A percentile compares a stretch with the other conserved stretches of the same genome.
phyloP scores from a whole-genome alignment of 2,888 invertebrate species.

The Lamellibrachia columna region DNA sequence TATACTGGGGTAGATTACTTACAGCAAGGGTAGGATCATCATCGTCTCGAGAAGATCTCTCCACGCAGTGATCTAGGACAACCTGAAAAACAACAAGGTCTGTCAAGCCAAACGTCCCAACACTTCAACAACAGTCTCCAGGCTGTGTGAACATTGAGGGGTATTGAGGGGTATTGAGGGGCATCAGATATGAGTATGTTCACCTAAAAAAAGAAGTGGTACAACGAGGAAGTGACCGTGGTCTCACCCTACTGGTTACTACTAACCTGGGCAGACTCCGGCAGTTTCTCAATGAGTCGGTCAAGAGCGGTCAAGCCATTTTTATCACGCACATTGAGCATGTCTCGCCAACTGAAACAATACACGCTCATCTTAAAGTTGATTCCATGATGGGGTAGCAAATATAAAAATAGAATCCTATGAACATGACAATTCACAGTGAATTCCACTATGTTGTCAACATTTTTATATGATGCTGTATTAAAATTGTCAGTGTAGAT shows the following conservation, averaged over 20 bases:
- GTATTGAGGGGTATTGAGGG: neutral
- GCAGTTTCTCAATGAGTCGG: slow-evolving; percentile 44
- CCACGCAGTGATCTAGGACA: slow-evolving; percentile 45
- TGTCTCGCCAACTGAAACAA: slow-evolving; percentile 39
- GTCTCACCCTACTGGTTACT: neutral
- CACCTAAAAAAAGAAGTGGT: no score
- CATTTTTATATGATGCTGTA: no score
- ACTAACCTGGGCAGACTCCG: slow-evolving; percentile 44
- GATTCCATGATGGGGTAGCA: neutral
- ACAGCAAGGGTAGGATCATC: slow-evolving; percentile 34
- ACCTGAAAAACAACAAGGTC: slow-evolving; percentile 36
- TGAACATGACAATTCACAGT: no score
- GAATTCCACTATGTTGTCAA: no score
- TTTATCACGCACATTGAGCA: slow-evolving; percentile 41
- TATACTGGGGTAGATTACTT: no score
- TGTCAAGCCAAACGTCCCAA: neutral
- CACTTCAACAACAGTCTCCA: neutral
- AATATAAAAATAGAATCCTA: no score
- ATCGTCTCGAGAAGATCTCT: slow-evolving; percentile 43
- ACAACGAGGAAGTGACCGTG: neutral
- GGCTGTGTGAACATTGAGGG: neutral
- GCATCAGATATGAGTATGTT: neutral
- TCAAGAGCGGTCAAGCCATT: slow-evolving; percentile 44
- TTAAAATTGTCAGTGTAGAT: neutral
- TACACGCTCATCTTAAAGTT: neutral